Conservation (phyloP, 2,113 vertebrate species). For the Ariopsis seemanni region DNA sequence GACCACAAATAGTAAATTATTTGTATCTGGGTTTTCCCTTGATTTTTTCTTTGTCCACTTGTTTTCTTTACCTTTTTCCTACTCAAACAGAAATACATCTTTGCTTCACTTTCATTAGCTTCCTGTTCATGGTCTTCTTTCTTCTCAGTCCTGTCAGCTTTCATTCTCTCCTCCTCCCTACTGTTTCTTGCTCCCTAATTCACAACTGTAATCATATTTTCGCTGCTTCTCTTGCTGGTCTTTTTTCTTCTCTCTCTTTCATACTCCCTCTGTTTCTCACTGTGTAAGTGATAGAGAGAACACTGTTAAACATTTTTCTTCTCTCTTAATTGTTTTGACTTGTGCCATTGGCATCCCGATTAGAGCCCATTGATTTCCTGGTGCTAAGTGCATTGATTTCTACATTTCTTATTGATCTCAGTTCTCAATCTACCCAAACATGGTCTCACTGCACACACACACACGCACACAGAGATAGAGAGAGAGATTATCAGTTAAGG, state of each 20-base stretch:
- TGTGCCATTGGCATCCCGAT: constrained; percentile 96
- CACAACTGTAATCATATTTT: constrained; percentile 46
- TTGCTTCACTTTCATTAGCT: constrained; percentile 21
- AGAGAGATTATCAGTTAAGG: constrained; percentile 30
- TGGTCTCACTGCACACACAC: constrained; percentile 57
- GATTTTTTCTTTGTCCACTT: background rate
- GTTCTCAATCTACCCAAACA: constrained; percentile 90
- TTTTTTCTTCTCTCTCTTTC: constrained; percentile 37
- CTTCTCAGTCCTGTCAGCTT: constrained; percentile 25
- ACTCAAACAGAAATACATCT: background rate
- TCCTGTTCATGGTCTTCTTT: background rate
- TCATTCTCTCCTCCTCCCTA: constrained; percentile 1
- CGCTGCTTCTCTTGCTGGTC: constrained; percentile 3
- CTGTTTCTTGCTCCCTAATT: constrained; percentile 23
- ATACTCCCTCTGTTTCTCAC: constrained; percentile 53
- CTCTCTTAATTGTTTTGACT: constrained; percentile 98
- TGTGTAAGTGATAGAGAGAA: constrained; percentile 64
- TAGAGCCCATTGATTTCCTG: constrained; percentile 94
- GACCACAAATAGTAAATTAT: background rate
- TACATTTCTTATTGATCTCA: constrained; percentile 96
- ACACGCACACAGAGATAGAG: constrained; percentile 21
- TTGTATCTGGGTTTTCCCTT: constrained; percentile 14
- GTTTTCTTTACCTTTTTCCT: background rate
- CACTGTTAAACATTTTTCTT: constrained; percentile 92
- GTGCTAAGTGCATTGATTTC: constrained; percentile 96